phyloP scores from a whole-genome alignment of 2,113 vertebrate genomes.

The Psilopsiagon aurifrons region DNA sequence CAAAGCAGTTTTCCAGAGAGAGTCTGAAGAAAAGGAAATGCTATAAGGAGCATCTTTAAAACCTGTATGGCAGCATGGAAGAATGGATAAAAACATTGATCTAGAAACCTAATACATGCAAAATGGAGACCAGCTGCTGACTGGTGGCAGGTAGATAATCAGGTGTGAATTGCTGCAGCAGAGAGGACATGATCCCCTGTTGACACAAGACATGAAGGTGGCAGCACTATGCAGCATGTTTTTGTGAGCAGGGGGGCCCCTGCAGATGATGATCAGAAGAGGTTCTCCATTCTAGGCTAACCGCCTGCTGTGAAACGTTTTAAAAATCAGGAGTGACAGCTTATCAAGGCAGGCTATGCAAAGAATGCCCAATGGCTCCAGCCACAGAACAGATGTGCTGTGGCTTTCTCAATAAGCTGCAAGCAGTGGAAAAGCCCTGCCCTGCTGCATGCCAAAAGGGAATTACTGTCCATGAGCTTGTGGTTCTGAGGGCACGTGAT shows the following conservation, averaged over 20 bases:
- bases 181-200: neutral
- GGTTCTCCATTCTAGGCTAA: conserved; percentile 2
- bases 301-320: conserved; percentile 35
- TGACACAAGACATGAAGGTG: neutral
- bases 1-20: neutral
- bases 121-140: neutral
- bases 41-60: neutral
- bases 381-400: conserved; percentile 29
- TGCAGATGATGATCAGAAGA: neutral
- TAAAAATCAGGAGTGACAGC: conserved; percentile 59
- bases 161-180: neutral
- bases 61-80: neutral
- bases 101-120: neutral
- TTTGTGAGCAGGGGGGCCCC: neutral
- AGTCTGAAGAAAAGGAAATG: neutral
- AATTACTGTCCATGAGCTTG: conserved; percentile 40
- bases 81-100: neutral
- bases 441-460: conserved; percentile 41
- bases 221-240: neutral
- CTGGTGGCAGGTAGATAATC: neutral
- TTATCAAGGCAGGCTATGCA: conserved; percentile 34
- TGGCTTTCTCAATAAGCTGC: conserved; percentile 2
- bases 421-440: conserved; percentile 45
- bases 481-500: conserved; percentile 3
- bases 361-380: conserved; percentile 44